A percentile compares a stretch with the other conserved stretches of the same genome.
Conservation (phyloP, 2,888 invertebrate genomes). For the Drosophila macrothrix region DNA sequence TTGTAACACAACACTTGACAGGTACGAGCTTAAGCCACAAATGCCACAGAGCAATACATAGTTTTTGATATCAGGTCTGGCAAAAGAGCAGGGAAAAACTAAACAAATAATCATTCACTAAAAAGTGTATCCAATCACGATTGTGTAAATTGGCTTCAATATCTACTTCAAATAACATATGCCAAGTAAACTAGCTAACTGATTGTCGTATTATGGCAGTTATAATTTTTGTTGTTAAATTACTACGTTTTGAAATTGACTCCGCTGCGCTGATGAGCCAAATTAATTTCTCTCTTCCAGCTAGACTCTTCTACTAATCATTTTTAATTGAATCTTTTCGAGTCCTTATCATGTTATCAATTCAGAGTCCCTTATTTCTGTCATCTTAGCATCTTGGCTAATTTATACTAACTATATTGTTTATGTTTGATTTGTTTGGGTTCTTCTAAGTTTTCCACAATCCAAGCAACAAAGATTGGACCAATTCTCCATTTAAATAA, state of each 20-base stretch:
- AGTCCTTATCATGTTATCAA: not conserved
- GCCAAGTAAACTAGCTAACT: not conserved
- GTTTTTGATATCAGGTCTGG: not conserved
- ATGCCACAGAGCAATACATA: not conserved
- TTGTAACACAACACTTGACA: constrained; percentile 34
- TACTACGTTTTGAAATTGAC: not conserved
- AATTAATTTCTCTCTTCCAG: too few relatives aligned
- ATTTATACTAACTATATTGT: not conserved
- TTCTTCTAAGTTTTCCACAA: not conserved
- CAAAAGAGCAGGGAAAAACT: not conserved
- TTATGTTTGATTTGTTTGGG: not conserved
- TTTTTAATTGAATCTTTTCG: not conserved
- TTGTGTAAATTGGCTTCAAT: not conserved
- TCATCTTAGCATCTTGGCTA: not conserved
- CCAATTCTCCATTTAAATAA: not conserved
- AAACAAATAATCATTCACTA: not conserved
- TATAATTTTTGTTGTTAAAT: not conserved
- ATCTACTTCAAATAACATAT: not conserved
- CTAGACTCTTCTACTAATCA: not conserved
- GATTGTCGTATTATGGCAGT: not conserved
- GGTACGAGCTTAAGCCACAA: constrained; percentile 18
- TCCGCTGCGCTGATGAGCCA: too few relatives aligned
- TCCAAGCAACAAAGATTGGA: not conserved
- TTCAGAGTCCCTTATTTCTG: not conserved
- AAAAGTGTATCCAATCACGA: not conserved